Conservation (phyloP, 1,140 invertebrate genomes). For the Drosophila guanche region DNA sequence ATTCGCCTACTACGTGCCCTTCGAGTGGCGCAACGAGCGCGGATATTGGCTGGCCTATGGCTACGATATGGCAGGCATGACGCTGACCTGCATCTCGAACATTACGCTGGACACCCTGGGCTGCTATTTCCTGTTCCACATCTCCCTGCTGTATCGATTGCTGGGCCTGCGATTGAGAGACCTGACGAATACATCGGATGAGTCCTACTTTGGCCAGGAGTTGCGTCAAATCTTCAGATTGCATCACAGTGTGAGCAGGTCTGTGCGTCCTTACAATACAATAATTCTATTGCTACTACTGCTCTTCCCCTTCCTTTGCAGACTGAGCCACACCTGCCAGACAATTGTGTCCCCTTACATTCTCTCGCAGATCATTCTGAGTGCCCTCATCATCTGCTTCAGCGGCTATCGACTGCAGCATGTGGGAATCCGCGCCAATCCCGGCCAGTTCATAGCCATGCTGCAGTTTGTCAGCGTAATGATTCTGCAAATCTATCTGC, state of each 20-base stretch:
- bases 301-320: conserved; percentile 18
- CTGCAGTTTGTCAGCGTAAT: conserved; percentile 76
- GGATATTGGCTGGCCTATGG: conserved; percentile 66
- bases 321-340: conserved; percentile 56
- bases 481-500: conserved; percentile 70
- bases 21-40: conserved; percentile 53
- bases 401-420: conserved; percentile 69
- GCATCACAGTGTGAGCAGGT: conserved; percentile 57
- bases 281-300: not conserved
- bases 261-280: not conserved
- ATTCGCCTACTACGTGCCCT: conserved; percentile 70
- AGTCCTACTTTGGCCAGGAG: conserved; percentile 25
- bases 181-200: conserved; percentile 10
- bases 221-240: conserved; percentile 48
- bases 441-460: conserved; percentile 72
- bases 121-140: conserved; percentile 72
- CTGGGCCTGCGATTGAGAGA: conserved; percentile 51
- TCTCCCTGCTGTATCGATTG: conserved; percentile 60
- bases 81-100: conserved; percentile 66
- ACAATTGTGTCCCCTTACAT: conserved; percentile 62
- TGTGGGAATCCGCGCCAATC: conserved; percentile 50
- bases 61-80: conserved; percentile 61
- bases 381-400: conserved; percentile 78
- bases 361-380: conserved; percentile 70
- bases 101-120: conserved; percentile 63